Base-by-base conservation (phyloP, 37 sponge, comb jelly and placozoan species). In the Theonella swinhoei region DNA sequence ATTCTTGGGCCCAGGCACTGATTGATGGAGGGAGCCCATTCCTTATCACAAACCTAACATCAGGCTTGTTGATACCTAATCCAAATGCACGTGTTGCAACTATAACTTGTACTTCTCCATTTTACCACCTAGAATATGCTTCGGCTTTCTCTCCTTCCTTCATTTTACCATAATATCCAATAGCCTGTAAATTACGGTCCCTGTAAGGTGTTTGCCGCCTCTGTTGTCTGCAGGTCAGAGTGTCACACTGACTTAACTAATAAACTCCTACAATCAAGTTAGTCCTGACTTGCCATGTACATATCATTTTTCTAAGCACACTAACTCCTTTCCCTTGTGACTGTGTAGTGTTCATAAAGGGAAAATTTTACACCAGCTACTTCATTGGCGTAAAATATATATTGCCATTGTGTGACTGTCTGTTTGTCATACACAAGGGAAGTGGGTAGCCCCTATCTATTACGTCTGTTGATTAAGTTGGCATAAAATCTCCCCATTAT, bases 51-150 rank as follows among this genome's bases (percentile, higher is more conserved):
- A 68, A 62, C 41, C 70, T 34, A 7, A 67, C 70, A 67, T 39
- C 23, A 42, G 64, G 31, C 7, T 63, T 32, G 66, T 78, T 62
- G 4, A 78, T 62, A 35, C 66, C 79, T 3, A 78, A 8, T 62
- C 79, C 79, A 78, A 78, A 78, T 36, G 79, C 79, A 25, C 65
- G 8, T 63, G 79, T 78, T 5, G 65, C 64, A 33, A 78, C 79
- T 8, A 78, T 78, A 33, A 78, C 66, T 42, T 78, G 33, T 22
- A 78, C 36, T 11, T 61, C 66, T 33, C 58, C 69, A 38, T 19
- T 68, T 37, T 80, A n/a, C 80, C 80, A 80, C 32, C 40, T 68
- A 1, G 2, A 11, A 24, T 68, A 40, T n/a, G 80, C 68, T 38
- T 80, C 70, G 3, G 19, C 25, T 31, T 80, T 80, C 9, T 80